phyloP scores from a whole-genome alignment of 2,888 invertebrate genomes.

The Allygus modestus region DNA sequence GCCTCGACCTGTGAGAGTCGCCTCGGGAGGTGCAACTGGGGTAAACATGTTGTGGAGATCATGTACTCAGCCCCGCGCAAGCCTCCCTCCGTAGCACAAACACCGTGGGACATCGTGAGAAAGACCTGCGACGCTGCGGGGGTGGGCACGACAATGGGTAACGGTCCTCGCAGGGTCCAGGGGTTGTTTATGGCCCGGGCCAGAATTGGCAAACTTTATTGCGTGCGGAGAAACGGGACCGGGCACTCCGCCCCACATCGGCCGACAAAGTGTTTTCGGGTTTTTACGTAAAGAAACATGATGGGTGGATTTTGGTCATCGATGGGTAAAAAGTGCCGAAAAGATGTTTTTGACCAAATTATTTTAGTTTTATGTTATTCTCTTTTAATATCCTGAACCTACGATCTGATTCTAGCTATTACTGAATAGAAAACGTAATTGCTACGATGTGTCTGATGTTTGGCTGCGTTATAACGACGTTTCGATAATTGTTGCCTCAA shows the following conservation, averaged over 20 bases:
- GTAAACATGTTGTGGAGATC: conserved; percentile 38
- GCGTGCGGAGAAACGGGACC: conserved; percentile 29
- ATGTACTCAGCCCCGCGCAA: not conserved
- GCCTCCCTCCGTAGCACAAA: not conserved
- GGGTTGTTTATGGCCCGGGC: conserved; percentile 21
- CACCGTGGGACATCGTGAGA: not conserved
- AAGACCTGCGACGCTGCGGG: conserved; percentile 6
- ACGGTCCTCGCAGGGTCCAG: conserved; percentile 18
- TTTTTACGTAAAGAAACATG: not conserved
- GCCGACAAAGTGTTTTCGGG: conserved; percentile 22
- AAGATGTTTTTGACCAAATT: too few species aligned
- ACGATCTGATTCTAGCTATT: too few species aligned
- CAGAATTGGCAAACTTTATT: conserved; percentile 36
- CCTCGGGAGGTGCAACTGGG: not conserved
- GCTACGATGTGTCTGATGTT: too few species aligned
- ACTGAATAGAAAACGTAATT: too few species aligned
- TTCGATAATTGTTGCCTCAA: too few species aligned
- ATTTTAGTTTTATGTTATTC: too few species aligned
- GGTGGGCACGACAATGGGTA: conserved; percentile 32
- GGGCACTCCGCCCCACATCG: conserved; percentile 1
- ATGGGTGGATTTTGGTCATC: not conserved
- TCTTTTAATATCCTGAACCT: too few species aligned
- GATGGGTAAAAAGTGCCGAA: not conserved
- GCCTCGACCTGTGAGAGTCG: not conserved
- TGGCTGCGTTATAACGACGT: too few species aligned